Percentiles rank a stretch among this genome's conserved stretches.
Conservation (phyloP, 2,797 vertebrate genomes). For the Menidia menidia region DNA sequence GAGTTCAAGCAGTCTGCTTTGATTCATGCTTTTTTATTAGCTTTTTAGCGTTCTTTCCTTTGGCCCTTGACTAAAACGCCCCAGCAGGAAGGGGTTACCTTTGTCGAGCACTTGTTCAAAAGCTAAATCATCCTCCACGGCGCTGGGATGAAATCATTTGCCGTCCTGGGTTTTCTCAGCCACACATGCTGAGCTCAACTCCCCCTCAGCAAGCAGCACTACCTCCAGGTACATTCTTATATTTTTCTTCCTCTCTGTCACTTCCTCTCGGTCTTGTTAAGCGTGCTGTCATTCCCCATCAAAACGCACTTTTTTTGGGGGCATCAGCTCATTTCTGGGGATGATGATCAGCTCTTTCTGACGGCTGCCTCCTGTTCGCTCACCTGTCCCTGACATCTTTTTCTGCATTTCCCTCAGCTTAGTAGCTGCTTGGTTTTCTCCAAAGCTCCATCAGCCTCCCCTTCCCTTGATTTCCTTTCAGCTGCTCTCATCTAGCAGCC, state of each 20-base stretch:
- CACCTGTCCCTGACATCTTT: constrained; percentile 4
- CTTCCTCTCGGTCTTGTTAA: not conserved
- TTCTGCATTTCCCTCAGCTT: constrained; percentile 22
- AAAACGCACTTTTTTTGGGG: constrained; percentile 1
- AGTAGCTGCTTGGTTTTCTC: constrained; percentile 6
- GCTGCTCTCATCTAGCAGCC: constrained; percentile 39
- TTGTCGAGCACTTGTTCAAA: not conserved
- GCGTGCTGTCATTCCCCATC: not conserved
- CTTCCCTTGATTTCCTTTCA: constrained; percentile 44
- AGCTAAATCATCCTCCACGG: not conserved
- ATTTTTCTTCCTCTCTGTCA: constrained; percentile 5
- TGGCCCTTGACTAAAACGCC: not conserved
- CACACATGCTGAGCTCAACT: not conserved
- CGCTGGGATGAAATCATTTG: constrained; percentile 1
- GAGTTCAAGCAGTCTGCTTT: no score
- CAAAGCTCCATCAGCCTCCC: constrained; percentile 16
- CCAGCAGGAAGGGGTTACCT: not conserved
- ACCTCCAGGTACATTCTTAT: not conserved
- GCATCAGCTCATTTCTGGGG: constrained; percentile 11
- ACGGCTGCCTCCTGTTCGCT: constrained; percentile 17
- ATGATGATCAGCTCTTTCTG: constrained; percentile 24
- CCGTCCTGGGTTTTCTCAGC: not conserved
- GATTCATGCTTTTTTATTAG: no score
- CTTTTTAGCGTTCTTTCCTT: no score
- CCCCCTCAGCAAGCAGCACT: not conserved